Evolutionary conservation across 2,797 vertebrate genomes (phyloP).

Genomic region (Paguma larvata): DNA sequence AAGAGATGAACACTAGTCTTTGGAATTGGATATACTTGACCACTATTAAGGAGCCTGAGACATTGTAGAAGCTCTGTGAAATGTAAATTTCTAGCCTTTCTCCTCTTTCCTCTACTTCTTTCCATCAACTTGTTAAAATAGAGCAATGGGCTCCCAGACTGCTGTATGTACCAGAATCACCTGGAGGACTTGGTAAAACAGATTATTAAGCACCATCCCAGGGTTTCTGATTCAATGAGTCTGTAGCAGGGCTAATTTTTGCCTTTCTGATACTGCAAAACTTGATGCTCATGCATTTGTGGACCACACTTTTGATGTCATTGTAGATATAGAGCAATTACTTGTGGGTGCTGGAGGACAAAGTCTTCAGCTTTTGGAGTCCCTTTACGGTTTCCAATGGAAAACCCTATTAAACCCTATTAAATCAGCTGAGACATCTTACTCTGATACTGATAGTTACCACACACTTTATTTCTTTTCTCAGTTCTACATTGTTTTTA

Average conservation of each 20-base stretch:
- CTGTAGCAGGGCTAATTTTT: not conserved
- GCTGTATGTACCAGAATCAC: not conserved
- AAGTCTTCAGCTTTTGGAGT: not conserved
- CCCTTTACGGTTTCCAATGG: not conserved
- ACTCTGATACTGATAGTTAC: not conserved
- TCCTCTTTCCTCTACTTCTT: not conserved
- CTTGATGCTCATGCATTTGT: not conserved
- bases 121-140: not conserved
- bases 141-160: not conserved
- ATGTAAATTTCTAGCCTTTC: not conserved
- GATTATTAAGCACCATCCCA: not conserved
- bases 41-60: not conserved
- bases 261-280: not conserved
- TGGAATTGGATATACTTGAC: not conserved
- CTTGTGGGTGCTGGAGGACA: not conserved
- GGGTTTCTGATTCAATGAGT: not conserved
- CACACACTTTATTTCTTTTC: not conserved
- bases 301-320: not conserved
- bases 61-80: not conserved
- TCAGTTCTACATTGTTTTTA: not conserved
- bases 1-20: not conserved
- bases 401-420: not conserved
- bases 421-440: not conserved
- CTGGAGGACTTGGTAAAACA: not conserved
- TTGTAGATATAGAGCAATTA: not conserved